Percentiles rank a stretch among this genome's conserved stretches.
Conservation (phyloP, 1,140 invertebrate genomes). For the Druon quercuslanigerum region DNA sequence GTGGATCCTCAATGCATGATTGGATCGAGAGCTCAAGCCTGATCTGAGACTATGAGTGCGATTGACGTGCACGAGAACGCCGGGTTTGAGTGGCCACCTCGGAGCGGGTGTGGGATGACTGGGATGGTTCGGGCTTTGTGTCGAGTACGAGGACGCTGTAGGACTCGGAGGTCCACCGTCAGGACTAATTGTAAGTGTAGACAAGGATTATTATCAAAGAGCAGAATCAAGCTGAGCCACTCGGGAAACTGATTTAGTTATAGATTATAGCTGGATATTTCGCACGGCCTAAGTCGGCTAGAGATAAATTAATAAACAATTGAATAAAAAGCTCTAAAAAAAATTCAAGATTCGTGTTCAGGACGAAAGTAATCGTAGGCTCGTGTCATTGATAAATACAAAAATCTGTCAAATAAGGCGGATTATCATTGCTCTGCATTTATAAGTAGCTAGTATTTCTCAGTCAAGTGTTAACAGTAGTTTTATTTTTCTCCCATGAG, state of each 20-base stretch:
- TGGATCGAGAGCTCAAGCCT: constrained; percentile 60
- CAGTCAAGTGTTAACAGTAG: too few relatives aligned
- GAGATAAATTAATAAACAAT: too few relatives aligned
- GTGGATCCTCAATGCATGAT: constrained; percentile 43
- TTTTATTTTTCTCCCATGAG: too few relatives aligned
- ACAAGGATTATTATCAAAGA: constrained; percentile 30
- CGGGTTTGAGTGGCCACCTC: constrained; percentile 91
- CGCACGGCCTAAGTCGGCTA: too few relatives aligned
- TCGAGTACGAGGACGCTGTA: constrained; percentile 66
- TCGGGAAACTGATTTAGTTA: constrained; percentile 23
- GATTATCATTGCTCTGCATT: too few relatives aligned
- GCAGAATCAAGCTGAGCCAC: constrained; percentile 13
- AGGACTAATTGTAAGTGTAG: constrained; percentile 55
- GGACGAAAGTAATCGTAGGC: too few relatives aligned
- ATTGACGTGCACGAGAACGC: constrained; percentile 91
- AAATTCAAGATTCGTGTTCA: too few relatives aligned
- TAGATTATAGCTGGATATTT: background rate
- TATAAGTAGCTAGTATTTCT: too few relatives aligned
- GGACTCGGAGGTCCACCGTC: constrained; percentile 71
- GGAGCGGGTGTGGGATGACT: constrained; percentile 79
- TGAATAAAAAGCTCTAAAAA: too few relatives aligned
- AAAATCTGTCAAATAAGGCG: too few relatives aligned
- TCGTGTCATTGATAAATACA: too few relatives aligned
- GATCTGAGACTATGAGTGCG: constrained; percentile 79
- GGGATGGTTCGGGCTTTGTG: constrained; percentile 66